phyloP scores from a whole-genome alignment of 1,140 invertebrate genomes.

The Triops longicaudatus region DNA sequence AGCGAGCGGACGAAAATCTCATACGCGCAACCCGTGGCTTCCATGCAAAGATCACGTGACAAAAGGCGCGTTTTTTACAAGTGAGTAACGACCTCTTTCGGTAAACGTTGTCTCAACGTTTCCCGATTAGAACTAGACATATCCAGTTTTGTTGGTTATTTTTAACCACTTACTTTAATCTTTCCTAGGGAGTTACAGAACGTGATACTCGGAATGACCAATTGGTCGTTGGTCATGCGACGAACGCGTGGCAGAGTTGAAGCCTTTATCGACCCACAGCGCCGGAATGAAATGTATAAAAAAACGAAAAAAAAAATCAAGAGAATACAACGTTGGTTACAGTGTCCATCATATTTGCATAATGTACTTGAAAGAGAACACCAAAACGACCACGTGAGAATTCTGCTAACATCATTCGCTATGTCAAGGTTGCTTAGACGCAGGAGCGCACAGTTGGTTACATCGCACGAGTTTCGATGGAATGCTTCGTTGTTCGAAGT shows the following conservation, averaged over 20 bases:
- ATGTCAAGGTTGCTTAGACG: too few relatives aligned
- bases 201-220: background rate
- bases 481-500: too few relatives aligned
- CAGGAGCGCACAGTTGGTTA: too few relatives aligned
- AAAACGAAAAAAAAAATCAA: too few relatives aligned
- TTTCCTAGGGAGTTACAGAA: background rate
- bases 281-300: too few relatives aligned
- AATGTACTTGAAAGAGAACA: too few relatives aligned
- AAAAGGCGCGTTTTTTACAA: background rate
- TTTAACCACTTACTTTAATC: background rate
- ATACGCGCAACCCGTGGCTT: background rate
- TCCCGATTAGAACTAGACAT: background rate
- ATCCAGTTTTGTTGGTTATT: background rate
- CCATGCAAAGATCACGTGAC: background rate
- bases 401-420: too few relatives aligned
- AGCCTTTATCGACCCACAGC: background rate
- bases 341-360: too few relatives aligned
- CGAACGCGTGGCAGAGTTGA: background rate
- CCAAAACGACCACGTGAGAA: too few relatives aligned
- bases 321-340: too few relatives aligned
- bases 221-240: background rate
- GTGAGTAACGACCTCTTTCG: background rate
- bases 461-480: too few relatives aligned
- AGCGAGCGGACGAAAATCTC: background rate
- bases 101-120: background rate